A percentile compares a stretch with the other conserved stretches of the same genome.
Conservation (phyloP, 1,140 invertebrate species). For the Halesus radiatus region DNA sequence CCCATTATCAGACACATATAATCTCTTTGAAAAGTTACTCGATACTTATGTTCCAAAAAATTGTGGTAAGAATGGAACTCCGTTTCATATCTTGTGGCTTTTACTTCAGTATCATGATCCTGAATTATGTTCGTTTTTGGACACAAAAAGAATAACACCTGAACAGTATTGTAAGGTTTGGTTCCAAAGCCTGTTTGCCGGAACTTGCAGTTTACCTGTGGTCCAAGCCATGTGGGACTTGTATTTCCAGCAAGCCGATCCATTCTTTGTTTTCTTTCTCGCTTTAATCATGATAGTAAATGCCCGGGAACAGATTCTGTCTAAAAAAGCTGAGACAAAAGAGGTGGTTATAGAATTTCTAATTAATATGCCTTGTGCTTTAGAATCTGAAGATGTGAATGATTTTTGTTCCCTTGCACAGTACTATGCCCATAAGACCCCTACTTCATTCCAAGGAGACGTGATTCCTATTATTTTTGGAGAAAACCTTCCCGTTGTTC, state of each 20-base stretch:
- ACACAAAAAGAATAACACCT: constrained; percentile 94
- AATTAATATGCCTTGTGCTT: constrained; percentile 82
- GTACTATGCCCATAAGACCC: constrained; percentile 94
- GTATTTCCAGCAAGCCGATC: constrained; percentile 96
- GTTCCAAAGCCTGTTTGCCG: constrained; percentile 93
- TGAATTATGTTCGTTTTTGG: constrained; percentile 95
- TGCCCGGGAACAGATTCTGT: constrained; percentile 91
- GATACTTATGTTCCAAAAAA: constrained; percentile 91
- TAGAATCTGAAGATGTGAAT: constrained; percentile 94
- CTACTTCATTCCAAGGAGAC: constrained; percentile 90
- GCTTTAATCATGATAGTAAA: constrained; percentile 96
- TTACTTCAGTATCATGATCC: constrained; percentile 98
- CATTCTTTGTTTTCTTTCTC: constrained; percentile 96
- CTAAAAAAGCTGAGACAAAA: constrained; percentile 82
- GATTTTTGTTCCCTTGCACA: constrained; percentile 97
- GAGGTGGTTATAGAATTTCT: constrained; percentile 82
- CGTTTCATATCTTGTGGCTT: constrained; percentile 85
- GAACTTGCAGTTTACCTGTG: constrained; percentile 87
- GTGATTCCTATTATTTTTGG: constrained; percentile 75
- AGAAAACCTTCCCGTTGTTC: constrained; percentile 66
- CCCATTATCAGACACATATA: constrained; percentile 88
- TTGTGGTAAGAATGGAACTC: constrained; percentile 76
- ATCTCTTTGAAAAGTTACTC: constrained; percentile 92
- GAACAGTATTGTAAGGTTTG: constrained; percentile 92
- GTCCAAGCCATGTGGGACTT: constrained; percentile 96